Base-by-base conservation (phyloP, 2,888 invertebrate species). In the Drosophila stalkeri region DNA sequence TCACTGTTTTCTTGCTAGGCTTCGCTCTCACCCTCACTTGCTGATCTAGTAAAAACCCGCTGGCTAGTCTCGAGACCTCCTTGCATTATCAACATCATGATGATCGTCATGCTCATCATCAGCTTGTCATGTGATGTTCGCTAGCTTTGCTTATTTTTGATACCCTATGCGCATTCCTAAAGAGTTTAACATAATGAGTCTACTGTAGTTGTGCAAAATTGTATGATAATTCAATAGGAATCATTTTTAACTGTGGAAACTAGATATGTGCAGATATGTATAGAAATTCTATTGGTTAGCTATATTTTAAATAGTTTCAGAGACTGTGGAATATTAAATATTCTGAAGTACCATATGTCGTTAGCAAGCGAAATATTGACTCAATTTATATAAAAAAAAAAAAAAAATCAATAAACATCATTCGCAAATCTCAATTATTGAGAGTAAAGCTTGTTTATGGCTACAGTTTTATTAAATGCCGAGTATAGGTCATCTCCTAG, bases 101-200 rank as follows among this genome's bases (percentile, higher is more conserved):
- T 39, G 27, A 20, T 41, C n/a, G 49, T 43, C n/a, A 27, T 39
- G 23, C 27, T 57, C 59, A 39, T 37, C 47, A 33, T 47, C 75
- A 66, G 81, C 79, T 66, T 84, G 82, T 87, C 82, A 85, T 87
- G 80, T 87, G 82, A 89, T 89, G 89, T 83, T 74, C 68, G 75
- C 31, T 67, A 55, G 37, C 35, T 8, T 49, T 65, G 62, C 57
- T 61, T 56, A 27, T 73, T 52, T 52, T 46, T 47, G 33, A 49
- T 37, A 47, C 62, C 47, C 62, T 47, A 6, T 39, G 49, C 3
- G 12, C 16, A 39, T 49, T 18, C 11, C 16, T 11, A 31, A 3
- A 11, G 27, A 8, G 12, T 0, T 16, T 14, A 14, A 1, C 16
- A 46, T 8, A 23, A 14, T 2, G 35, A 23, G 59, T 46, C 35